phyloP scores from a whole-genome alignment of 1,140 invertebrate species.

The Condylostylus longicornis region DNA sequence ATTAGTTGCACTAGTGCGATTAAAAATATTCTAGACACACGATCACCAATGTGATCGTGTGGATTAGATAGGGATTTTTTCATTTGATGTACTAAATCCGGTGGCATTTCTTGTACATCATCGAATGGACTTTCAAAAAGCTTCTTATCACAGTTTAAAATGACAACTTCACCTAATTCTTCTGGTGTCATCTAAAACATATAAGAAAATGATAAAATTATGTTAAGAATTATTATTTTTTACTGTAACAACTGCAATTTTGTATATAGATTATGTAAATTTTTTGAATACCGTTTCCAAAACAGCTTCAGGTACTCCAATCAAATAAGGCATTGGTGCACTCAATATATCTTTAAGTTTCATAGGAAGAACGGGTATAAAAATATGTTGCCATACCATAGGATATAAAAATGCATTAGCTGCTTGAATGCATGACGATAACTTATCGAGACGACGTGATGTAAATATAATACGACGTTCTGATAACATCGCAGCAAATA shows the following conservation, averaged over 20 bases:
- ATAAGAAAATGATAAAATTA: slow-evolving; percentile 23
- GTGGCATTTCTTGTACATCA: slow-evolving; percentile 70
- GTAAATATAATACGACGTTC: slow-evolving; percentile 84
- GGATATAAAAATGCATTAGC: slow-evolving; percentile 87
- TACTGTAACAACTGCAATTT: not conserved
- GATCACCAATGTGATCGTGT: slow-evolving; percentile 59
- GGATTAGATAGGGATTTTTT: slow-evolving; percentile 53
- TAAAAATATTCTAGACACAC: slow-evolving; percentile 79
- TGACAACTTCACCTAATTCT: slow-evolving; percentile 80
- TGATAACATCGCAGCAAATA: slow-evolving; percentile 87
- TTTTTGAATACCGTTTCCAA: slow-evolving; percentile 40
- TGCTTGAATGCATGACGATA: slow-evolving; percentile 87
- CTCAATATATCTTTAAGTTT: slow-evolving; percentile 78
- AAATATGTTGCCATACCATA: slow-evolving; percentile 97
- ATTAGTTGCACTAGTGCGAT: slow-evolving; percentile 79
- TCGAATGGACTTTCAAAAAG: slow-evolving; percentile 71
- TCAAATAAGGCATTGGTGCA: slow-evolving; percentile 90
- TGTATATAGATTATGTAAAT: slow-evolving; percentile 1
- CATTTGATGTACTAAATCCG: slow-evolving; percentile 53
- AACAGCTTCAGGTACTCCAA: slow-evolving; percentile 74
- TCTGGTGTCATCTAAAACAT: slow-evolving; percentile 47
- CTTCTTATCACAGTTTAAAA: slow-evolving; percentile 81
- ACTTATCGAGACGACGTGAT: slow-evolving; percentile 66
- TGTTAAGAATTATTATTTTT: not conserved
- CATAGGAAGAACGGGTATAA: slow-evolving; percentile 81